These are phyloP conservation scores for Scolopax mira DNA, from an alignment of 2,113 vertebrate genomes.

Conservation along the genomic window DNA sequence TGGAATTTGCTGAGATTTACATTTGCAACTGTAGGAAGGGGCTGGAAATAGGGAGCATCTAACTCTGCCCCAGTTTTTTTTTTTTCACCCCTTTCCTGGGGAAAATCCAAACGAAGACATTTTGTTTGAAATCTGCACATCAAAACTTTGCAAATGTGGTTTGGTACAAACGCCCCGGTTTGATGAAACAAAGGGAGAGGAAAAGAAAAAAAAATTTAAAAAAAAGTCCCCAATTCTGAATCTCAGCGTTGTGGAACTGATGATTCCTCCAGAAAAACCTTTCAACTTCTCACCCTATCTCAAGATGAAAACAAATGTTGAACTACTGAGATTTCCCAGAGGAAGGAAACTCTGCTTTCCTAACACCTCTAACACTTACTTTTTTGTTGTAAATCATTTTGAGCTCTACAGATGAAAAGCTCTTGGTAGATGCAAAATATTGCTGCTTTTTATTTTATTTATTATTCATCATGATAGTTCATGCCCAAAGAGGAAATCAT, in stretches of 20 bases:
- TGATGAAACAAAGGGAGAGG: conserved; percentile 22
- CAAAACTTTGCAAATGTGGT: conserved; percentile 16
- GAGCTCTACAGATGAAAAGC: conserved; percentile 62
- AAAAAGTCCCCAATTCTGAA: conserved; percentile 4
- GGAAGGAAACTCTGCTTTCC: conserved; percentile 56
- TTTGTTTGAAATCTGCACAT: conserved; percentile 44
- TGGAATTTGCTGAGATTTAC: background rate
- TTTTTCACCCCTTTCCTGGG: background rate
- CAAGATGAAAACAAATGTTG: conserved; percentile 69
- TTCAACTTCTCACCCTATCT: conserved; percentile 67
- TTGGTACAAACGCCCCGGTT: background rate
- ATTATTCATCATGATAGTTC: conserved; percentile 61
- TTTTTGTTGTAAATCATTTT: conserved; percentile 66
- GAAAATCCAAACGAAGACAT: conserved; percentile 12
- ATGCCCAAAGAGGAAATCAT: conserved; percentile 35
- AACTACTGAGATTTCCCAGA: conserved; percentile 63
- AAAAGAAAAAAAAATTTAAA: background rate
- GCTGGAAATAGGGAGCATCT: background rate
- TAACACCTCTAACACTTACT: conserved; percentile 58
- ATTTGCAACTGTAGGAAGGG: background rate
- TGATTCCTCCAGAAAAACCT: conserved; percentile 57
- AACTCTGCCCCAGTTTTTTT: background rate
- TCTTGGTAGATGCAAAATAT: conserved; percentile 61
- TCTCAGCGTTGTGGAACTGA: conserved; percentile 25
- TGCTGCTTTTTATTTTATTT: conserved; percentile 66